Evolutionary conservation across 2,888 invertebrate genomes (phyloP).

Genomic region (Monoplex corrugatus): DNA sequence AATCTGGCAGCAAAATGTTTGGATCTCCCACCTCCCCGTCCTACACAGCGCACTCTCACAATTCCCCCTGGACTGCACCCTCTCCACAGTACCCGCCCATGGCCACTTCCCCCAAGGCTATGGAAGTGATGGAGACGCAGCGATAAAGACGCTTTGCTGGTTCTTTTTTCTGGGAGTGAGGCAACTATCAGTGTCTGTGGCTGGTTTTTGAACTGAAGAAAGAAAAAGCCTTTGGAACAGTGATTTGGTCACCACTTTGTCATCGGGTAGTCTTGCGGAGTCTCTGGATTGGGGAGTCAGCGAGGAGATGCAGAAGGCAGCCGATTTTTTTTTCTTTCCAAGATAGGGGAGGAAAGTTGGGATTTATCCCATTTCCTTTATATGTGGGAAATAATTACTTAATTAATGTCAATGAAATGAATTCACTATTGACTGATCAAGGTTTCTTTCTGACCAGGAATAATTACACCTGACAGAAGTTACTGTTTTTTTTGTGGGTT

Average conservation of each 20-base stretch:
- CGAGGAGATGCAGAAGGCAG: conserved; percentile 34
- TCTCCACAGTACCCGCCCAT: conserved; percentile 62
- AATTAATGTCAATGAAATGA: not conserved
- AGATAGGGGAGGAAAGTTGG: not conserved
- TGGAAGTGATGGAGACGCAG: conserved; percentile 74
- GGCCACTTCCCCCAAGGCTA: conserved; percentile 75
- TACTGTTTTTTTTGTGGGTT: not conserved
- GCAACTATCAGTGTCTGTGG: not conserved
- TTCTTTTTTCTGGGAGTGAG: not conserved
- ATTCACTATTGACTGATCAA: not conserved
- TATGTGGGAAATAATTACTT: not conserved
- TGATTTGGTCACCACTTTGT: not conserved
- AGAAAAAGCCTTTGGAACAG: not conserved
- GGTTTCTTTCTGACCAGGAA: not conserved
- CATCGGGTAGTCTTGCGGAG: conserved; percentile 6
- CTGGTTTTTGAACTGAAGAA: not conserved
- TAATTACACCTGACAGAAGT: not conserved
- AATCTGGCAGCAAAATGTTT: conserved; percentile 72
- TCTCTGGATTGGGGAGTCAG: not conserved
- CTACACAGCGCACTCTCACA: conserved; percentile 65
- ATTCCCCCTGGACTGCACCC: conserved; percentile 58
- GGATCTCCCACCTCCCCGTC: conserved; percentile 75
- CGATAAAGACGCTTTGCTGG: conserved; percentile 58
- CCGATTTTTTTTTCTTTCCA: not conserved
- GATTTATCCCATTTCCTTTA: not conserved